A percentile compares a stretch with the other conserved stretches of the same genome.
phyloP scores from a whole-genome alignment of 2,797 vertebrate genomes.

The Echeneis naucrates region DNA sequence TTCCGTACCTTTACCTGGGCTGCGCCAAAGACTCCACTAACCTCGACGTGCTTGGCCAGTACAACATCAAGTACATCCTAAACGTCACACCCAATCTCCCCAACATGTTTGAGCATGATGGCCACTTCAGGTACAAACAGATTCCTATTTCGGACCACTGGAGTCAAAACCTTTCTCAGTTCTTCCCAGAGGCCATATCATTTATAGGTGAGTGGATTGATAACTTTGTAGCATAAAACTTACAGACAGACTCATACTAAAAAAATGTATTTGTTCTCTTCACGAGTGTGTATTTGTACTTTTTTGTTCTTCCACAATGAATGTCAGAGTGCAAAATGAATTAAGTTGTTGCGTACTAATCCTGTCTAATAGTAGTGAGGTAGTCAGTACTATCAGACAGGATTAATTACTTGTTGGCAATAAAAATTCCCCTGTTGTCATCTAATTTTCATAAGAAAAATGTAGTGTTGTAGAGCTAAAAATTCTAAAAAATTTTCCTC shows the following conservation, averaged over 20 bases:
- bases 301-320: conserved; percentile 4
- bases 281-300: background rate
- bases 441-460: conserved; percentile 2
- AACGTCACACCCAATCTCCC: conserved; percentile 99
- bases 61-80: conserved; percentile 98
- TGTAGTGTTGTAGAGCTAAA: background rate
- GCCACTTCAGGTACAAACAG: conserved; percentile 99
- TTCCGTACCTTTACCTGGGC: conserved; percentile 97
- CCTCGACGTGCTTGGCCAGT: conserved; percentile 94
- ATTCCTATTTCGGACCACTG: conserved; percentile 99
- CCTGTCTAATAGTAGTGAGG: background rate
- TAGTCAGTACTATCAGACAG: background rate
- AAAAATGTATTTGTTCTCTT: background rate
- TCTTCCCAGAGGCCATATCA: conserved; percentile 98
- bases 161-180: conserved; percentile 99
- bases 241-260: background rate
- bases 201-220: conserved; percentile 93
- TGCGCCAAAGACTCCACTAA: conserved; percentile 99
- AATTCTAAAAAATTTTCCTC: too few relatives aligned
- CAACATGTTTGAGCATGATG: conserved; percentile 98
- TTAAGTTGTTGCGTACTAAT: background rate
- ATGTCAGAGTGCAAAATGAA: background rate
- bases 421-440: background rate
- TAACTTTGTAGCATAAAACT: background rate
- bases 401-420: background rate